Base-by-base conservation (phyloP, 2,888 invertebrate species). In the Melanostoma mellinum region DNA sequence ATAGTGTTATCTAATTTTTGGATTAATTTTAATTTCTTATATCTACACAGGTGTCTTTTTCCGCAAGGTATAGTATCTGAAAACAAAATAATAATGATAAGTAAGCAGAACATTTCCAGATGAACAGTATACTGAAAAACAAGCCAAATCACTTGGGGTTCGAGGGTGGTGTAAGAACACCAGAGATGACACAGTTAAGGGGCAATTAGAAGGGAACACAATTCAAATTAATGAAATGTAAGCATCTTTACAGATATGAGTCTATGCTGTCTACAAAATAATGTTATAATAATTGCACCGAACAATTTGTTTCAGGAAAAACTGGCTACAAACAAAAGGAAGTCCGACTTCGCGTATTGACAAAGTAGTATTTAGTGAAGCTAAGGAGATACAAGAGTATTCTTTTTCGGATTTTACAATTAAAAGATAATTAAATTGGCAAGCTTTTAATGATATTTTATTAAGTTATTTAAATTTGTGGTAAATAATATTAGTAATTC, bases 311-410 rank as follows among this genome's bases (percentile, higher is more conserved):
- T 86, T 35, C 50, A 91, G 90, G 90, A 89, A 89, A 75, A 79
- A 87, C 32, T 91, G 90, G 90, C 65, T 97, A 65, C 92, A 93
- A 87, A 92, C 92, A 38, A 94, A 92, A 4, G 97, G 96, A 50
- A 96, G 96, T 89, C 96, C 96, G 0, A 92, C 93, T 85, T 95
- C 96, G 55, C 92, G 92, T 85, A 96, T 97, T 86, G 95, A 95
- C 6, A 95, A 94, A 89, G 94, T 94, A 0, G 94, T 94, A 82
- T 97, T 96, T 89, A 92, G 92, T 20, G 94, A 95, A 87, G 93
- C 93, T 78, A 93, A 92, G 82, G 92, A 93, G 78, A 92, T 95
- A n/a, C 58, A 89, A 0, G 89, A 92, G 3, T 94, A 89, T 72
- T 90, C 92, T 0, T 93, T 92, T 85, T 85, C 91, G 0, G 89